A percentile compares a stretch with the other conserved stretches of the same genome.
phyloP scores from a whole-genome alignment of 2,113 vertebrate genomes.

The rabbit (Oryctolagus cuniculus) region DNA sequence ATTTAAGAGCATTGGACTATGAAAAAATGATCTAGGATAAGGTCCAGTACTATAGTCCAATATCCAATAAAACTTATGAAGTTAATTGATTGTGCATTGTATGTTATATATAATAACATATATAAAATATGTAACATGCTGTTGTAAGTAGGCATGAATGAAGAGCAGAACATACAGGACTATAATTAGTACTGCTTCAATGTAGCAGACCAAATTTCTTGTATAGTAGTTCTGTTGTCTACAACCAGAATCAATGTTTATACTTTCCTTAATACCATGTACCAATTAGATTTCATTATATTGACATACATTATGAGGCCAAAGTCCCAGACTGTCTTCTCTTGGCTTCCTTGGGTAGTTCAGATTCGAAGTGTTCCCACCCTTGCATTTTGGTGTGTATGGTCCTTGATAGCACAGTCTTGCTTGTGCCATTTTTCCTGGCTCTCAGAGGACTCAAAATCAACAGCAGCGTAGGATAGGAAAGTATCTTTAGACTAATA shows the following conservation, averaged over 20 bases:
- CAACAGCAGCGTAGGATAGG: background rate
- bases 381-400: background rate
- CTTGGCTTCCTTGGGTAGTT: background rate
- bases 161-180: background rate
- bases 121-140: background rate
- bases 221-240: background rate
- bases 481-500: background rate
- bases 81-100: background rate
- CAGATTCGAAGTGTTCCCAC: background rate
- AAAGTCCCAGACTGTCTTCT: background rate
- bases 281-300: conserved; percentile 3
- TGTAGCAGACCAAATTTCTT: background rate
- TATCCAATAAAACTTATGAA: background rate
- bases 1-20: background rate
- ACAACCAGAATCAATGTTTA: background rate
- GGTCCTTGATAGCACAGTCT: background rate
- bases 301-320: background rate
- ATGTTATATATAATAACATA: no score
- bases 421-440: background rate
- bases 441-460: background rate
- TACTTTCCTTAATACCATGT: background rate
- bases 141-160: background rate
- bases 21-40: background rate
- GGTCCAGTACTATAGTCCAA: background rate
- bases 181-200: background rate